Base-by-base conservation (phyloP, 2,888 invertebrate species). In the Colletes collaris region DNA sequence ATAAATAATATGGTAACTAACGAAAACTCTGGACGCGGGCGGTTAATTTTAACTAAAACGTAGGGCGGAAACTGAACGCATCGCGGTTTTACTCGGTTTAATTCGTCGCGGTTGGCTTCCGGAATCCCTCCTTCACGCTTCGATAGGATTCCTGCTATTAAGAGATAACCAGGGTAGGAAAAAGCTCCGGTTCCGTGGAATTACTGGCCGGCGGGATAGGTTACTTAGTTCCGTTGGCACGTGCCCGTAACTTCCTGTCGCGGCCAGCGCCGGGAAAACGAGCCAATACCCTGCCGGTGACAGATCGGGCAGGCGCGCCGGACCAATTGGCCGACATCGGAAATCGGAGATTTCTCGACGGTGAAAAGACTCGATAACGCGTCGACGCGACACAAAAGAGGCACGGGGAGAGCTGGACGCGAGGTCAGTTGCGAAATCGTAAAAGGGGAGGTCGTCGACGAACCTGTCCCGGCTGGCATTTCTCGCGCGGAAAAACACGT, bases 171-270 rank as follows among this genome's bases (percentile, higher is more conserved):
- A 19, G 6, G 10, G 63, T 40, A 44, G 44, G 60, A 44, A 49
- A 16, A 70, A 52, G 37, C 35, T 11, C 5, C 49, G 16, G 27
- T 16, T 52, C 58, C 19, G 10, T 46, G 63, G 58, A 44, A 76
- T 85, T 70, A 66, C 27, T 27, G 68, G 37, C 10, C 27, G 27
- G 0, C 56, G 11, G 76, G 35, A 71, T 86, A 63, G 73, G 73
- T 79, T 72, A 79, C 76, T 80, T 81, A 67, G 76, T 79, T 83
- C 67, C 60, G 71, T 85, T 87, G 86, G 83, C 81, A 79, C 81
- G 73, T 76, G 79, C 70, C 27, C 73, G 85, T 79, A 81, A 83
- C 82, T 81, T 85, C 77, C 83, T 86, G 86, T 86, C 87, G 83
- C 60, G 63, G 62, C 50, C 87, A 86, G 87, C 59, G 53, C 53